phyloP scores from a whole-genome alignment of 2,113 vertebrate species.

The Heliornis fulica region DNA sequence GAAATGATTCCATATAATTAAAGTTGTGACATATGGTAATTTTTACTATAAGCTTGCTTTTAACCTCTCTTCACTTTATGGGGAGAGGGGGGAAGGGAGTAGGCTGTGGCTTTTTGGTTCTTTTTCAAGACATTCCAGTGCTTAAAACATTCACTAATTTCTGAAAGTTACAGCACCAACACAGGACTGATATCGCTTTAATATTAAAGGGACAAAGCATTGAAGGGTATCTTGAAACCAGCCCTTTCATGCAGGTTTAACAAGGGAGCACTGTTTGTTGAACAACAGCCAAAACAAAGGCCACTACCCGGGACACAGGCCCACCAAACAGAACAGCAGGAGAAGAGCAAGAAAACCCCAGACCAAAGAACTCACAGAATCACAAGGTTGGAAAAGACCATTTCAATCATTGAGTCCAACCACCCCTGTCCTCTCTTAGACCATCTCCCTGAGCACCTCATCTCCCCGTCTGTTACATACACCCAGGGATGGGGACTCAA shows the following conservation, averaged over 20 bases:
- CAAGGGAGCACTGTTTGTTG: neutral
- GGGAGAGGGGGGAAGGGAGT: neutral
- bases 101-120: neutral
- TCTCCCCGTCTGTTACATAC: no score
- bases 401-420: no score
- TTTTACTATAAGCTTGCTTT: slow-evolving; percentile 5
- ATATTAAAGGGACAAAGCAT: neutral
- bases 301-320: neutral
- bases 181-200: neutral
- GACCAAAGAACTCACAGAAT: neutral
- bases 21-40: neutral
- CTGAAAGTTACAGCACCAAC: neutral
- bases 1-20: neutral
- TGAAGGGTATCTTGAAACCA: neutral
- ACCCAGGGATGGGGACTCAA: no score
- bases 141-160: neutral
- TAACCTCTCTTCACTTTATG: neutral
- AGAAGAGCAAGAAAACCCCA: slow-evolving; percentile 6
- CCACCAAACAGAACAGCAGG: neutral
- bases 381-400: no score
- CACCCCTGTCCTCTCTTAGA: no score
- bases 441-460: no score
- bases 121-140: neutral
- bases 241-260: neutral
- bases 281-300: neutral